Percentiles rank a stretch among this genome's conserved stretches.
Evolutionary conservation across 2,113 vertebrate genomes (phyloP).

Genomic region (Corythornis madagascariensis): DNA sequence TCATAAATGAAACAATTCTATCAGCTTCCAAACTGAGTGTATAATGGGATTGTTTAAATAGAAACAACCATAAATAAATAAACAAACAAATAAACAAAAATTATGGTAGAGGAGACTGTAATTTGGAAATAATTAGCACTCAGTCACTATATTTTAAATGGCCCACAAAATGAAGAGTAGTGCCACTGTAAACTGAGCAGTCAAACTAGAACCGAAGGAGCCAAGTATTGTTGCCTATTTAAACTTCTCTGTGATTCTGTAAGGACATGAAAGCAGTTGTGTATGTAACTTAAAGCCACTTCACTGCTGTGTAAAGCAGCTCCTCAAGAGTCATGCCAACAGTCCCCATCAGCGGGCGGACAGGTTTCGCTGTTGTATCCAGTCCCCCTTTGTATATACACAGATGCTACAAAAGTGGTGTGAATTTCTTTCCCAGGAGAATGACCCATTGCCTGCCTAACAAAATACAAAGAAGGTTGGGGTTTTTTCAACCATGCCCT

Average conservation of each 20-base stretch:
- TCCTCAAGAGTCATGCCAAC: rapidly evolving
- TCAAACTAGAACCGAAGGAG: neutral
- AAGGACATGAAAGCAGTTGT: neutral
- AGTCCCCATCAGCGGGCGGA: neutral
- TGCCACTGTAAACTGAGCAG: neutral
- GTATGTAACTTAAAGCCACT: neutral
- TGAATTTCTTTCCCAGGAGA: slow-evolving; percentile 11
- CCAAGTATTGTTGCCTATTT: neutral
- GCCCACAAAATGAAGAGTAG: neutral
- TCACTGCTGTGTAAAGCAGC: rapidly evolving
- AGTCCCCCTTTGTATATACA: neutral
- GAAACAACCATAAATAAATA: neutral
- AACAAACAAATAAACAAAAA: neutral
- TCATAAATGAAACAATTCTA: neutral
- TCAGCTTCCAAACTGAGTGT: neutral
- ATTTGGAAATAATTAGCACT: neutral
- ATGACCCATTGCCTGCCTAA: neutral
- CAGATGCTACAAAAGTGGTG: neutral
- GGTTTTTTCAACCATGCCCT: neutral
- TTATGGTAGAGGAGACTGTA: neutral
- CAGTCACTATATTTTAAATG: neutral
- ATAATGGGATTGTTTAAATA: neutral
- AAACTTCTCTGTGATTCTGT: neutral
- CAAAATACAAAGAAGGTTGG: neutral
- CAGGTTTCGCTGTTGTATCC: neutral